phyloP scores from a whole-genome alignment of 2,888 invertebrate species.

The Urechis unicinctus region DNA sequence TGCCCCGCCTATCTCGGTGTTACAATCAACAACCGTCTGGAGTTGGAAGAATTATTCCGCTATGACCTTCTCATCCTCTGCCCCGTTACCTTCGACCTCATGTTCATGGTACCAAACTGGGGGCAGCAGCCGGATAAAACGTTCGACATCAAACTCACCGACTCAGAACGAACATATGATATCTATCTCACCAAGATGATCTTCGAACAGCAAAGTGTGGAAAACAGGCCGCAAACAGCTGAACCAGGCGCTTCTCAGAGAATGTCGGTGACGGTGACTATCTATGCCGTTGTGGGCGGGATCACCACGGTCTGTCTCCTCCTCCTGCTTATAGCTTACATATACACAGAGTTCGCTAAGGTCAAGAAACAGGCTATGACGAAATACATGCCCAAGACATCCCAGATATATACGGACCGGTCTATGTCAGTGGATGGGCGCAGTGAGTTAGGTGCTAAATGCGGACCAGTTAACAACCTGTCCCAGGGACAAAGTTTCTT shows the following conservation, averaged over 20 bases:
- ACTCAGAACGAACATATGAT: slow-evolving; percentile 15
- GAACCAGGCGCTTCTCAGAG: background rate
- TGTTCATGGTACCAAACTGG: slow-evolving; percentile 27
- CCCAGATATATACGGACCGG: background rate
- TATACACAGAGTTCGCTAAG: slow-evolving; percentile 16
- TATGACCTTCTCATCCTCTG: slow-evolving; percentile 40
- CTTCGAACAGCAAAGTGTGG: slow-evolving; percentile 15
- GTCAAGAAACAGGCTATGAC: background rate
- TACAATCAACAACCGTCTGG: slow-evolving; percentile 18
- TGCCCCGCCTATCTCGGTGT: slow-evolving; percentile 39
- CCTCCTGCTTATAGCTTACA: slow-evolving; percentile 13
- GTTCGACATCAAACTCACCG: slow-evolving; percentile 20
- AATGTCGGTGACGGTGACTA: background rate
- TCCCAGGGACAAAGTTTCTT: slow-evolving; percentile 24
- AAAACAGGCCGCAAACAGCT: slow-evolving; percentile 2
- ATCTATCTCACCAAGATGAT: slow-evolving; percentile 21
- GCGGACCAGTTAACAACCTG: background rate
- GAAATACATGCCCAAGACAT: background rate
- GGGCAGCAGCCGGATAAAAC: slow-evolving; percentile 20
- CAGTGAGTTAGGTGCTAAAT: no score
- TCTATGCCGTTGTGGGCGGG: slow-evolving; percentile 11
- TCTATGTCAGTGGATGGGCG: background rate
- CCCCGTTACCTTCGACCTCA: slow-evolving; percentile 33
- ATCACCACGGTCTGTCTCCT: slow-evolving; percentile 9
- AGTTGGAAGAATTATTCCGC: slow-evolving; percentile 21